Base-by-base conservation (phyloP, 2,888 invertebrate species). In the Byasa hedistus region DNA sequence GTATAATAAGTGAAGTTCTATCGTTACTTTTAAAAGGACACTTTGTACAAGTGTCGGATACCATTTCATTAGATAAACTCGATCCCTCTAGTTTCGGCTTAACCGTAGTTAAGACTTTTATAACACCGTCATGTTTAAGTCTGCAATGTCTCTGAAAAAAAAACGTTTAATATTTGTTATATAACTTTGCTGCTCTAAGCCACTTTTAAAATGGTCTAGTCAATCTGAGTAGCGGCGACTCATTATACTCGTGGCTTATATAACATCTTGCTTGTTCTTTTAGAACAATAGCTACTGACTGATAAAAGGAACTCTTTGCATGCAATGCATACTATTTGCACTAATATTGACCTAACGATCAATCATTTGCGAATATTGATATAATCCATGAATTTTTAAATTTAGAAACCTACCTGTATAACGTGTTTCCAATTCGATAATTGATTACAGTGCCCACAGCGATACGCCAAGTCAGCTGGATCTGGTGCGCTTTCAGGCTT, bases 361-460 rank as follows among this genome's bases (percentile, higher is more conserved):
- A 32, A 32, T 32, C 7, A 32, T 10, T 44, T 44, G 44, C 19
- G 15, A 44, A 44, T 17, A 17, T 44, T 44, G 15, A 1, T 4
- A 4, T 44, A 19, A 15, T 19, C 15, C 19, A 15, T 15, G 15
- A 15, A 44, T 44, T 44, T 44, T 4, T 15, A 3, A 15, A 17
- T 44, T 15, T 15, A 44, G 32, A 44, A 44, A 44, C 19, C 44
- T 21, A 96, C 96, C 95, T 96, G 96, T 91, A 96, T 96, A 82
- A 96, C 96, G 93, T 96, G 96, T 93, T 96, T 96, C 96, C 96
- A 96, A 91, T 96, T 96, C 75, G 96, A 96, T 82, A 95, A 92
- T 92, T 96, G 96, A 89, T 95, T 95, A 91, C 96, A 96, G 90
- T 95, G 95, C 76, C 96, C 96, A 90, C 96, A 96, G 81, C 95